A percentile compares a stretch with the other conserved stretches of the same genome.
phyloP scores from a whole-genome alignment of 2,113 vertebrate species.

The Spea bombifrons region DNA sequence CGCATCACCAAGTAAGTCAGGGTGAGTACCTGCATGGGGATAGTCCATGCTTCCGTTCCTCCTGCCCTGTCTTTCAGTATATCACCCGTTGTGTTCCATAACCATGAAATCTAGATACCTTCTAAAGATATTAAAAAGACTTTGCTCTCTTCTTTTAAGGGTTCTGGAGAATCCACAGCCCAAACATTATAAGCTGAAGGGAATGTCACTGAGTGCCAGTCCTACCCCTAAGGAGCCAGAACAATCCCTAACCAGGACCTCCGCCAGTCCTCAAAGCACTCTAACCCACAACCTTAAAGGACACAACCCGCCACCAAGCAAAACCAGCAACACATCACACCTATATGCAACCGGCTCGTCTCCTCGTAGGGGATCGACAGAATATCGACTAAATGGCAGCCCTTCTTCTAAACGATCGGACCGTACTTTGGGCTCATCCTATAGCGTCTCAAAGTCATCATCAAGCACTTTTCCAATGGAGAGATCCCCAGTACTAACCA shows the following conservation, averaged over 20 bases:
- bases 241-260: background rate
- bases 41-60: background rate
- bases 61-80: too few species aligned
- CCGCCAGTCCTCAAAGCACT: background rate
- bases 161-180: background rate
- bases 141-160: background rate
- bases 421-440: background rate
- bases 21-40: background rate
- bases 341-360: background rate
- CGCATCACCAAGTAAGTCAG: background rate
- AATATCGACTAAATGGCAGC: background rate
- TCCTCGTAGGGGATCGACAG: background rate
- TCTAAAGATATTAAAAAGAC: too few species aligned
- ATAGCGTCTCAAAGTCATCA: background rate
- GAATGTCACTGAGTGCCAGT: background rate
- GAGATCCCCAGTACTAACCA: background rate
- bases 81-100: too few species aligned
- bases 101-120: too few species aligned
- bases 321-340: background rate
- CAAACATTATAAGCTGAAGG: background rate
- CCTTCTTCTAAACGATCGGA: background rate
- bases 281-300: background rate
- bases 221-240: background rate
- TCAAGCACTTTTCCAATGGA: background rate
- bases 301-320: background rate